Percentiles rank a stretch among this genome's conserved stretches.
Conservation (phyloP, 2,113 vertebrate species). For the Syngnathus scovelli region DNA sequence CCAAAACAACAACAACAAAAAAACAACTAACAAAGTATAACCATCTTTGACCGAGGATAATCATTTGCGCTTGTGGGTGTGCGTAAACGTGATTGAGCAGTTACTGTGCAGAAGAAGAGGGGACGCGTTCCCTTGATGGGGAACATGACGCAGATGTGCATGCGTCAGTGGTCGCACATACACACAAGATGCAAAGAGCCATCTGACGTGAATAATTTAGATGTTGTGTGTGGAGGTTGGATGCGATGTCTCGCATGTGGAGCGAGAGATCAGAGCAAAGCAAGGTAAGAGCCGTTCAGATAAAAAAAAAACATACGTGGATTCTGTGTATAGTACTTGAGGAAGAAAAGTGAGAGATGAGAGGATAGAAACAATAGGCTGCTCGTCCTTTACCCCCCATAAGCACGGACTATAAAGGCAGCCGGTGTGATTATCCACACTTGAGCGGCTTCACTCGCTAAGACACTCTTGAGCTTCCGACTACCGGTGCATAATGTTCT, state of each 20-base stretch:
- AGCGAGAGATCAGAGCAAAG: constrained; percentile 4
- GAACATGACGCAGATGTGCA: constrained; percentile 7
- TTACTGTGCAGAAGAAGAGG: constrained; percentile 15
- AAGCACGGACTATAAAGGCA: constrained; percentile 50
- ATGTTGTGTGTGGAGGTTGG: constrained; percentile 47
- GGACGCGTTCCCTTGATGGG: constrained; percentile 12
- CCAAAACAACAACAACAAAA: constrained; percentile 52
- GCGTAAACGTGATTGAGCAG: background rate
- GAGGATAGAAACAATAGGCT: constrained; percentile 46
- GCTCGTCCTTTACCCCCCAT: constrained; percentile 27
- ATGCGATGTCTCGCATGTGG: no score
- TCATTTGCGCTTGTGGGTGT: background rate
- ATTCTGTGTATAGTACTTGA: constrained; percentile 30
- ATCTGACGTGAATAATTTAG: constrained; percentile 66
- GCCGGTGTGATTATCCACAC: constrained; percentile 65
- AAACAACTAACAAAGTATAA: constrained; percentile 35
- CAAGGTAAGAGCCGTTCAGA: constrained; percentile 2
- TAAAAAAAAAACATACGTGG: constrained; percentile 20
- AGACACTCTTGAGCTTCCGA: constrained; percentile 60
- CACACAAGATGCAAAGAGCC: constrained; percentile 55
- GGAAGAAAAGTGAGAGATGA: constrained; percentile 26
- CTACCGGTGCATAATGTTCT: constrained; percentile 62
- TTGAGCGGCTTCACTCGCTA: constrained; percentile 56
- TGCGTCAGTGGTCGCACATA: background rate
- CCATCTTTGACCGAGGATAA: constrained; percentile 34